phyloP scores from a whole-genome alignment of 2,113 vertebrate genomes.

The Zosterops japonicus region DNA sequence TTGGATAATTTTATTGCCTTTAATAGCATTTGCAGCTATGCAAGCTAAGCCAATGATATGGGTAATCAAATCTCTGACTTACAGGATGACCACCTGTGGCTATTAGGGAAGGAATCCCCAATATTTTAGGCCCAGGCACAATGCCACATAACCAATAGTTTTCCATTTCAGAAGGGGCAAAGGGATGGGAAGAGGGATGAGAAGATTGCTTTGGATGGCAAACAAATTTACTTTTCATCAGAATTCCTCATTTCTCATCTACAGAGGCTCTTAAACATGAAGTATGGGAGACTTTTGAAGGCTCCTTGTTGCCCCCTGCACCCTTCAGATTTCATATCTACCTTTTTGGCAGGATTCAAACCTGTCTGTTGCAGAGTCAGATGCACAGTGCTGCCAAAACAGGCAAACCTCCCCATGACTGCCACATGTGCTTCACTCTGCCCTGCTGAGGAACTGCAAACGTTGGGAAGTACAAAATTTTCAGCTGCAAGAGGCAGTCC shows the following conservation, averaged over 20 bases:
- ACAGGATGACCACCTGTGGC: constrained; percentile 59
- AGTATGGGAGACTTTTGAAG: not conserved
- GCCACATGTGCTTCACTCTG: rapidly evolving
- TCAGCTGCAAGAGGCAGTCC: not conserved
- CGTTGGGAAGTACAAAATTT: not conserved
- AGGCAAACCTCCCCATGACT: not conserved
- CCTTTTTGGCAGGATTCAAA: not conserved
- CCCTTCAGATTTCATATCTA: not conserved
- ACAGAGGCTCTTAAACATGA: rapidly evolving
- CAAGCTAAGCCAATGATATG: constrained; percentile 64
- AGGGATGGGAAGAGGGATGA: not conserved
- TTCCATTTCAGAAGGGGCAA: not conserved
- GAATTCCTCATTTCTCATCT: not conserved
- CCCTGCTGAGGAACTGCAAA: not conserved
- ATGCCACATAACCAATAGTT: not conserved
- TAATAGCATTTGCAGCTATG: constrained; percentile 67
- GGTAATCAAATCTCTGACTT: constrained; percentile 65
- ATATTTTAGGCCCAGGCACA: not conserved
- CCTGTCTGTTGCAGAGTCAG: not conserved
- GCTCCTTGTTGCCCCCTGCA: not conserved
- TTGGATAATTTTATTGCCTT: constrained; percentile 68
- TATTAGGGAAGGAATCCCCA: constrained; percentile 36
- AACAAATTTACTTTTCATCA: not conserved
- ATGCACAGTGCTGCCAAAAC: not conserved
- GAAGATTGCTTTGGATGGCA: not conserved